A percentile compares a stretch with the other conserved stretches of the same genome.
Conservation (phyloP, 2,113 vertebrate genomes). For the Laticauda colubrina region DNA sequence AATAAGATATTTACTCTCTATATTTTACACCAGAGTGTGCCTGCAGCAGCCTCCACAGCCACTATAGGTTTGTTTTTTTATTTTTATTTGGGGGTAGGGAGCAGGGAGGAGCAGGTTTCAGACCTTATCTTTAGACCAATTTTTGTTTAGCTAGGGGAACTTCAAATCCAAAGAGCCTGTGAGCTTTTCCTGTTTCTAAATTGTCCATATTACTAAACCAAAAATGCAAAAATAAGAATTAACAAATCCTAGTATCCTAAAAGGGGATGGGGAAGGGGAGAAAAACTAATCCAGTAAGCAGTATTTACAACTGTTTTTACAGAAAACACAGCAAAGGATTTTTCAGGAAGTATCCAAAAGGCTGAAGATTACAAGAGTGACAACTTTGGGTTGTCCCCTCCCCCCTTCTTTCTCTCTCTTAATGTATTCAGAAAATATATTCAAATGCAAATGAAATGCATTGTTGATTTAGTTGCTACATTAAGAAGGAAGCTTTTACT, state of each 20-base stretch:
- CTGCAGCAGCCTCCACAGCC: slow-evolving; percentile 93
- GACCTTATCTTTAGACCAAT: slow-evolving; percentile 75
- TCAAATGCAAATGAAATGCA: slow-evolving; percentile 38
- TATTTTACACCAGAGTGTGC: slow-evolving; percentile 99
- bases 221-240: slow-evolving; percentile 71
- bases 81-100: slow-evolving; percentile 74
- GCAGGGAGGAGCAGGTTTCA: slow-evolving; percentile 79
- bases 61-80: slow-evolving; percentile 75
- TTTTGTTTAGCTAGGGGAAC: slow-evolving; percentile 72
- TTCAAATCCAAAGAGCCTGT: slow-evolving; percentile 83
- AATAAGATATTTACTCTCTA: slow-evolving; percentile 88
- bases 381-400: slow-evolving; percentile 30
- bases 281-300: slow-evolving; percentile 71
- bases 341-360: slow-evolving; percentile 64
- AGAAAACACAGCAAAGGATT: slow-evolving; percentile 58
- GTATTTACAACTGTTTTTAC: slow-evolving; percentile 74
- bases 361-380: slow-evolving; percentile 41
- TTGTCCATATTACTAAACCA: slow-evolving; percentile 81
- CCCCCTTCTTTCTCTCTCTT: neutral
- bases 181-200: slow-evolving; percentile 80
- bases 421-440: slow-evolving; percentile 7
- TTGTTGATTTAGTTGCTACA: slow-evolving; percentile 50
- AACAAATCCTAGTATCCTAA: slow-evolving; percentile 73
- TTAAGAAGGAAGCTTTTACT: slow-evolving; percentile 47
- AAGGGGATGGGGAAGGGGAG: slow-evolving; percentile 46